Base-by-base conservation (phyloP, 2,797 vertebrate genomes). In the Sebastes elongatus region DNA sequence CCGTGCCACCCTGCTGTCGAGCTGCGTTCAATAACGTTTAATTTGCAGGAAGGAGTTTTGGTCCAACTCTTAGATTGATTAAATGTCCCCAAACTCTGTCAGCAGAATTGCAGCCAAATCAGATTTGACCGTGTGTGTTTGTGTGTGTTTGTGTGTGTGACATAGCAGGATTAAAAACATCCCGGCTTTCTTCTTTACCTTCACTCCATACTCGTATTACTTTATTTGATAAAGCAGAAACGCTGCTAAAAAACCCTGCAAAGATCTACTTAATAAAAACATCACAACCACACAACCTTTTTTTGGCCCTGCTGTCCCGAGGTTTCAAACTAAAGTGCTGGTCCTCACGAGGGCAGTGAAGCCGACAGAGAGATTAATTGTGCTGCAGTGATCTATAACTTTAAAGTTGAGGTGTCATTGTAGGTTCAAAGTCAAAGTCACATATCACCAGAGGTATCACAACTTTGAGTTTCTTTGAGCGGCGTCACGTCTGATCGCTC, bases 11-110 rank as follows among this genome's bases (percentile, higher is more conserved):
- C 28, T 22, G 60, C 72, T 53, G 59, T 22, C 13, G 18, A 56
- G 46, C 59, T 42, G 35, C 6, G 2, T 56, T 82, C 76, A 30
- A 63, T 81, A 74, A 32, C 32, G 56, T 80, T 77, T 88, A 0
- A 84, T 86, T 74, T 83, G 66, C 75, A 78, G 71, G 22, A 56
- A 9, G 10, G 1, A 56, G 56, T 82, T 76, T 30, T 18, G 67
- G 52, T 80, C 62, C 65, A 69, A 77, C 69, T 61, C 62, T 71
- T 23, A 61, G 82, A 85, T 86, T 84, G 82, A 90, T 88, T 84
- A 87, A 87, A 88, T 27, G 78, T 86, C 71, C 68, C 33, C 20
- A 59, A 62, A 81, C 69, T 81, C 57, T 86, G 73, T 82, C 82
- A 56, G 4, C 46, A 22, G 57, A 79, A 23, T 71, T 71, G 74